Conservation (phyloP, 2,888 invertebrate genomes). For the Lasioglossum malachurum region DNA sequence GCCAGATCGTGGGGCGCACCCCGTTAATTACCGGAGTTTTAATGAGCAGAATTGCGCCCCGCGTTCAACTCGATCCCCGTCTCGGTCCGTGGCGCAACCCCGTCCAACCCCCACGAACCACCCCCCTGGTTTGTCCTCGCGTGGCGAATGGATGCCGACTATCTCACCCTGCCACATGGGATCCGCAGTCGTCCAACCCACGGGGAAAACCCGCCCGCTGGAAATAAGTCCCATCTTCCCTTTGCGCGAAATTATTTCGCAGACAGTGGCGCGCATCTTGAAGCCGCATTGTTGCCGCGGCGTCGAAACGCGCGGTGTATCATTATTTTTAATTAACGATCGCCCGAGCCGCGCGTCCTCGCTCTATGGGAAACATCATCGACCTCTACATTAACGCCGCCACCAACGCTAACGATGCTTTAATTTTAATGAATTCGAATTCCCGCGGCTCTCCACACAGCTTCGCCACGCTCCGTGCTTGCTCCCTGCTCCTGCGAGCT, state of each 20-base stretch:
- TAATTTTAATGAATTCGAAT: slow-evolving; percentile 72
- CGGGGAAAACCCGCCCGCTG: slow-evolving; percentile 2
- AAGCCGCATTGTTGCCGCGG: slow-evolving; percentile 59
- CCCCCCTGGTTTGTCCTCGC: slow-evolving; percentile 55
- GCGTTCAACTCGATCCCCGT: slow-evolving; percentile 51
- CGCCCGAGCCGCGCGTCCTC: slow-evolving; percentile 28
- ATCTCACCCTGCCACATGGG: slow-evolving; percentile 60
- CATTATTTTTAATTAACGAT: slow-evolving; percentile 75
- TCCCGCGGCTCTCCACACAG: slow-evolving; percentile 34
- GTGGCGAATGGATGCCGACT: slow-evolving; percentile 65
- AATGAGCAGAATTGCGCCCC: slow-evolving; percentile 73
- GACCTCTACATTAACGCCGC: slow-evolving; percentile 61
- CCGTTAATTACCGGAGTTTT: slow-evolving; percentile 76
- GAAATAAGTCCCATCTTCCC: slow-evolving; percentile 31
- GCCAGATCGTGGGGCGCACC: slow-evolving; percentile 52
- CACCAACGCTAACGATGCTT: slow-evolving; percentile 65
- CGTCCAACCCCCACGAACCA: not conserved
- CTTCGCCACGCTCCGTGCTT: not conserved
- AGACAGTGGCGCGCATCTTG: slow-evolving; percentile 57
- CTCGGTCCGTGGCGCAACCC: slow-evolving; percentile 19
- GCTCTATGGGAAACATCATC: slow-evolving; percentile 64
- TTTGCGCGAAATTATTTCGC: slow-evolving; percentile 57
- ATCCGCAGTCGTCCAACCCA: slow-evolving; percentile 26
- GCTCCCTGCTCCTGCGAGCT: not conserved
- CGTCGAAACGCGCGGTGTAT: slow-evolving; percentile 56